Base-by-base conservation (phyloP, 2,888 invertebrate species). In the Chironomus tentans region DNA sequence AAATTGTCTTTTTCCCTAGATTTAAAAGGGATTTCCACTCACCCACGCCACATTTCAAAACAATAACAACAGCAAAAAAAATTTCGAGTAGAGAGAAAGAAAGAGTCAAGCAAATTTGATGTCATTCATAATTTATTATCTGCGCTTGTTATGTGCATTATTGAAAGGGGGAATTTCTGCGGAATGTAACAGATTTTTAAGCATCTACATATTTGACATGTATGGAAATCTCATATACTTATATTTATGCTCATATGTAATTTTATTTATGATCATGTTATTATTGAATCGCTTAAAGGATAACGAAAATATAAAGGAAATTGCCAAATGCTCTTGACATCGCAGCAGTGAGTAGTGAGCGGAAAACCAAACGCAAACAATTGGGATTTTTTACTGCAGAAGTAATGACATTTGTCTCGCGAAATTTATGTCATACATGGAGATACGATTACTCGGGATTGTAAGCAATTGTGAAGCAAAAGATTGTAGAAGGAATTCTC, bases 71-170 rank as follows among this genome's bases (percentile, higher is more conserved):
- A 38, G 2, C 38, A 68, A n/a, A 46, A 18, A 38, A 68, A 68
- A 46, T 38, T 10, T 38, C 46, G 18, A 46, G 22, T 22, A 18
- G 13, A 38, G 38, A 50, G 15, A 28, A 71, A 71, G 46, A 73
- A 73, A 21, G 65, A 73, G 21, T 21, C 48, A 46, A 68, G 24
- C 74, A 68, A 74, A 68, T 74, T 38, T 68, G 74, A 74, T 74
- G 74, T 74, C 74, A 65, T 74, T 68, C 74, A 74, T 74, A 74
- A 74, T 74, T 74, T 74, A 74, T 74, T 24, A 65, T 24, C 65
- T 24, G 24, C 22, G 65, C 21, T 24, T 65, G 15, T 18, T 18
- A 70, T 56, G 72, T 18, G 15, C 24, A 15, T n/a, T 61, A 38
- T 24, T 62, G 22, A 12, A 50, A 68, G 74, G 68, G 74, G 74